Percentiles rank a stretch among this genome's conserved stretches.
Evolutionary conservation across 2,113 vertebrate genomes (phyloP).

Genomic region (Sakesphorus luctuosus): DNA sequence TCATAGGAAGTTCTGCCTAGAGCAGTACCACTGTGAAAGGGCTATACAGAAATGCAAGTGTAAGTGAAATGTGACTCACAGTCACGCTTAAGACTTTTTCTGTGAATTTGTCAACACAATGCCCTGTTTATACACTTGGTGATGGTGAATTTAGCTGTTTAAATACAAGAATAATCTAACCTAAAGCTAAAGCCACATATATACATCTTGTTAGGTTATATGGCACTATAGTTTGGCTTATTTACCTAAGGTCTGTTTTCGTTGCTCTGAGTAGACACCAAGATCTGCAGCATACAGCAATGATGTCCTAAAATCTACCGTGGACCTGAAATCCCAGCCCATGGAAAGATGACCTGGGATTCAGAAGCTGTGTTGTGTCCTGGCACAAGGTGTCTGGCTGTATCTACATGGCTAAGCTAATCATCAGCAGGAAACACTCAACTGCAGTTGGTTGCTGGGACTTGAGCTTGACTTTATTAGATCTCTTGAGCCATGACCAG

Average conservation of each 20-base stretch:
- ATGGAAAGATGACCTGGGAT: background rate
- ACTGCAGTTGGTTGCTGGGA: background rate
- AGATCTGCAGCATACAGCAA: background rate
- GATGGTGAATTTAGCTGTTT: background rate
- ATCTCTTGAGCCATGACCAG: background rate
- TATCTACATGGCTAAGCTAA: background rate
- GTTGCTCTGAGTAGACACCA: background rate
- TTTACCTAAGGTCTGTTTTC: background rate
- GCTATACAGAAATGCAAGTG: background rate
- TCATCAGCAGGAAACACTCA: background rate
- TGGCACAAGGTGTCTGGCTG: background rate
- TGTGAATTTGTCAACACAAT: background rate
- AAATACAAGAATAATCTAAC: background rate
- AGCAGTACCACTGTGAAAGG: background rate
- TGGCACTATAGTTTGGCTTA: background rate
- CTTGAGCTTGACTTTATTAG: background rate
- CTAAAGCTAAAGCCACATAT: background rate
- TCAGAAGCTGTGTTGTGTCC: background rate
- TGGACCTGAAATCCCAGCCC: background rate
- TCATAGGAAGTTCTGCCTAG: background rate
- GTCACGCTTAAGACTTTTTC: constrained; percentile 10
- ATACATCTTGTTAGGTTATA: background rate
- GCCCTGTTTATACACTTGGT: background rate
- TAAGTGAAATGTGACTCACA: constrained; percentile 19
- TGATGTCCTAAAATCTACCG: background rate